These are phyloP conservation scores for Balaeniceps rex DNA, from an alignment of 2,113 vertebrate species.

Conservation along the genomic window DNA sequence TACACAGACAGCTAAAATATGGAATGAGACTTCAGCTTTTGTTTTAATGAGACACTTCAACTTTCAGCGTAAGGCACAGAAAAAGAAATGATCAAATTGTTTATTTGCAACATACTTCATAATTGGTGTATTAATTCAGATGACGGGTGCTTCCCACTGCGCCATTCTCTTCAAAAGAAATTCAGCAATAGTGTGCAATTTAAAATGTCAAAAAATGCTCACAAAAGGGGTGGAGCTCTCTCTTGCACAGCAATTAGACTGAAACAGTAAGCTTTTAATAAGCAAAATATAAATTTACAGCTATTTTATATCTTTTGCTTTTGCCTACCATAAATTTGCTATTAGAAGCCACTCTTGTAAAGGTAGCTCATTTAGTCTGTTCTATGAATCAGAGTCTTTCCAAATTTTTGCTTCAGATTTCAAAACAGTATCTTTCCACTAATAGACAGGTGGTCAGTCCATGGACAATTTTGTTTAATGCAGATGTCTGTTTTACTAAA, in stretches of 20 bases:
- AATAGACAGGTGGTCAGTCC: neutral
- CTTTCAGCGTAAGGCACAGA: conserved; percentile 19
- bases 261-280: conserved; percentile 46
- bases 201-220: conserved; percentile 57
- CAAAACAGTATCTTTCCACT: neutral
- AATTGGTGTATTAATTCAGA: conserved; percentile 44
- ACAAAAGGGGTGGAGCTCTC: conserved; percentile 37
- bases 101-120: conserved; percentile 34
- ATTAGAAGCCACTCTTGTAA: neutral
- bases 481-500: neutral
- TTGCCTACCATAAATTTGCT: neutral
- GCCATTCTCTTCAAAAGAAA: neutral
- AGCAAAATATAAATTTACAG: conserved; percentile 24
- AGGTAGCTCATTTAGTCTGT: neutral
- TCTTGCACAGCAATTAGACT: conserved; percentile 34
- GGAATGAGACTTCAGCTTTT: conserved; percentile 46
- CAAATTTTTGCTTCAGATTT: conserved; percentile 18
- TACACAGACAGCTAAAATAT: conserved; percentile 17
- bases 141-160: neutral
- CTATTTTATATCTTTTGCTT: conserved; percentile 39
- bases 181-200: conserved; percentile 32
- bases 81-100: conserved; percentile 37
- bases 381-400: neutral
- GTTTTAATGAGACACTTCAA: conserved; percentile 36
- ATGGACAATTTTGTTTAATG: neutral